Evolutionary conservation across 2,797 vertebrate species (phyloP).

Genomic region (Eulemur rubriventer): DNA sequence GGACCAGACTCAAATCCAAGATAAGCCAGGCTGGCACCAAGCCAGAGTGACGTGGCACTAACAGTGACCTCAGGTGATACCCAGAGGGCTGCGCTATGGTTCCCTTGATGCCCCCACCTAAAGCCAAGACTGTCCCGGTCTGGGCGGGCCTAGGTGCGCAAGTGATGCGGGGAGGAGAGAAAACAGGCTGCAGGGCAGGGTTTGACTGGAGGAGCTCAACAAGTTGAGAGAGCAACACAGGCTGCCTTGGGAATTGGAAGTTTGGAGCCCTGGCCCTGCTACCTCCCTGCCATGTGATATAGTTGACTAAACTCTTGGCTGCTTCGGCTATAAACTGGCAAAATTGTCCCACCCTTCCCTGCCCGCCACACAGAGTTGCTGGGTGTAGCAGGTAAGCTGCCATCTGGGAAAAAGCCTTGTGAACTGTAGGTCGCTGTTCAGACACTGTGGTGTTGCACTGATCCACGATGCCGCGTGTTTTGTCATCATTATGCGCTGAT

Average conservation of each 20-base stretch:
- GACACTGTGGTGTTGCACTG: neutral
- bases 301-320: neutral
- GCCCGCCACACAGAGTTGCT: neutral
- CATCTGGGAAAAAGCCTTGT: neutral
- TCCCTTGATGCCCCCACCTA: neutral
- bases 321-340: neutral
- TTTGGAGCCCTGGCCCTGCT: neutral
- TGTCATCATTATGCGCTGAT: neutral
- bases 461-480: rapidly evolving
- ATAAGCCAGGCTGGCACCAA: neutral
- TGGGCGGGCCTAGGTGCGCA: neutral
- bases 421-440: neutral
- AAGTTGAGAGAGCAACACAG: neutral
- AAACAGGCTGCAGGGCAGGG: neutral
- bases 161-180: too few species aligned
- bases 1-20: neutral
- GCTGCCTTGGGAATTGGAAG: neutral
- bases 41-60: neutral
- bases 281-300: neutral
- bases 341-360: neutral
- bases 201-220: neutral
- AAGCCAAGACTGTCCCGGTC: neutral
- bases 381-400: neutral
- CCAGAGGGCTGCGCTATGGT: neutral
- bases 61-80: neutral